Evolutionary conservation across 1,140 invertebrate species (phyloP).

Genomic region (Stratiolaelaps scimitus): DNA sequence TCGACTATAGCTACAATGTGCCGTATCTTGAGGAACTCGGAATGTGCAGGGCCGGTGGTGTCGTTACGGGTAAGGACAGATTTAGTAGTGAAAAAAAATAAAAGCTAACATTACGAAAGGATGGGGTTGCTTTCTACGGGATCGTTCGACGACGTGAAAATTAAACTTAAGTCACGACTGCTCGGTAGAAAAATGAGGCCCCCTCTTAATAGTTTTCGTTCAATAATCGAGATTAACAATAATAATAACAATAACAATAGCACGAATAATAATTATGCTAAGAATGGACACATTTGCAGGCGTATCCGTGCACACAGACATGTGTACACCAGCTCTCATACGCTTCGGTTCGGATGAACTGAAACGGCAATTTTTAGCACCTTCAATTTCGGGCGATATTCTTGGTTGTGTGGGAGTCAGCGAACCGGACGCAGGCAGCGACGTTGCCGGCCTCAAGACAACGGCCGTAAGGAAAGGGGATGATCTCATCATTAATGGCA

Average conservation of each 20-base stretch:
- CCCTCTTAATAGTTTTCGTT: no score
- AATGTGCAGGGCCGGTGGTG: constrained; percentile 45
- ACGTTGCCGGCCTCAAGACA: constrained; percentile 48
- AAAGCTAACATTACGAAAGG: no score
- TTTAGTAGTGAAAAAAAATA: no score
- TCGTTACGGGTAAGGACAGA: constrained; percentile 44
- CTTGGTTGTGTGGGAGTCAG: constrained; percentile 50
- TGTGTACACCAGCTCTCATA: constrained; percentile 46
- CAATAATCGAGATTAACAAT: no score
- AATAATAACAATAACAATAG: no score
- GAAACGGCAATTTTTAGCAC: constrained; percentile 48
- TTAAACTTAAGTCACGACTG: no score
- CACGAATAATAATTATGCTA: no score
- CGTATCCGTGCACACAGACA: constrained; percentile 49
- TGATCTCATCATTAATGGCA: constrained; percentile 49
- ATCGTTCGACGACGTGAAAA: no score
- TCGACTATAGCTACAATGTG: constrained; percentile 49
- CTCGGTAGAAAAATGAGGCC: no score
- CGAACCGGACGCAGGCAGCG: constrained; percentile 48
- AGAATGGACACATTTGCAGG: not conserved
- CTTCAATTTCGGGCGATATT: constrained; percentile 47
- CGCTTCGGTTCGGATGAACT: constrained; percentile 49
- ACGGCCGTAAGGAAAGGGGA: constrained; percentile 44
- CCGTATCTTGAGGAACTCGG: constrained; percentile 49
- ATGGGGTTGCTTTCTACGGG: no score